Base-by-base conservation (phyloP, 2,113 vertebrate species). In the Cathartes aura region DNA sequence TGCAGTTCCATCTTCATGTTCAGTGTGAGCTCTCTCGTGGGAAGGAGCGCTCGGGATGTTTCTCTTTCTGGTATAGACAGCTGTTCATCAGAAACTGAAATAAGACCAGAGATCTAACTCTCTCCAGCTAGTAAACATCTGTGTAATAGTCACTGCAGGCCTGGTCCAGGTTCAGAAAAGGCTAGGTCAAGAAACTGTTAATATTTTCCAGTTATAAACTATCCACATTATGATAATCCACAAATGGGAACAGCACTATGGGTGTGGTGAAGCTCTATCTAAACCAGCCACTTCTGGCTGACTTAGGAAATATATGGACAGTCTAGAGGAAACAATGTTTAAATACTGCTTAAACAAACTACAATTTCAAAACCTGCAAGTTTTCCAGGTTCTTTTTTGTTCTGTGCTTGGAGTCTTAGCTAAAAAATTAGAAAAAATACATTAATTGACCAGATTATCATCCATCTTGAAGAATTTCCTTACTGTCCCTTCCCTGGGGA, bases 401-500 rank as follows among this genome's bases (percentile, higher is more conserved):
- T 72, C 15, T 38, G 15, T 55, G 30, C 24, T 81, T 93, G 36
- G 16, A 81, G 8, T 50, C 21, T 64, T 66, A 83, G 6, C 36
- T 74, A 40, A 81, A 38, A 45, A 53, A 50, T 40, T 22, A 8
- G 38, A 23, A 36, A n/a, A 17, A 18, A 23, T 4, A 45, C 12
- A 63, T 17, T n/a, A 82, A 62, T 52, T 10, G 11, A 36, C 2
- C 29, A 12, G 17, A 72, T 72, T 90, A 21, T 14, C 6, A 70
- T 42, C 19, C 45, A 47, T 60, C 4, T 59, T 36, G 30, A 91
- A 38, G 11, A 67, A 5, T 32, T 55, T 55, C 11, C 14, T 64
- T 55, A 60, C 11, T 72, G 20, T 13, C 38, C 50, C 26, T 75
- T 60, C 22, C 10, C 4, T 10, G 7, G 0, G 0, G 5, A 21